phyloP scores from a whole-genome alignment of 2,797 vertebrate genomes.

The Characodon lateralis region DNA sequence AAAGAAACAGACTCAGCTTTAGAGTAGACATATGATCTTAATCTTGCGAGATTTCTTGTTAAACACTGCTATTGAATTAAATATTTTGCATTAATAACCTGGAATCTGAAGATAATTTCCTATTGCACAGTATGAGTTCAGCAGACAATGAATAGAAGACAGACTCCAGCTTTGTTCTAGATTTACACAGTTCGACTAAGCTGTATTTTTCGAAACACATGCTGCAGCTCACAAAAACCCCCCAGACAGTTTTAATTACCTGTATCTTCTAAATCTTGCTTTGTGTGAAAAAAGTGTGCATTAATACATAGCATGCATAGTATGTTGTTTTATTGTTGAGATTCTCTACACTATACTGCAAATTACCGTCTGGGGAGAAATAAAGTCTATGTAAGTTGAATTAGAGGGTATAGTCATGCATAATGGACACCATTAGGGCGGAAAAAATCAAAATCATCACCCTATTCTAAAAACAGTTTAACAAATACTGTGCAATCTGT shows the following conservation, averaged over 20 bases:
- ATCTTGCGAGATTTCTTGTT: background rate
- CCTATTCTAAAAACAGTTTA: background rate
- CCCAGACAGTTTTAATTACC: background rate
- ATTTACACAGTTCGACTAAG: background rate
- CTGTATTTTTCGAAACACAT: background rate
- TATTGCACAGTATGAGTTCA: background rate
- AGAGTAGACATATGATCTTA: background rate
- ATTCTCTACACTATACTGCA: constrained; percentile 1
- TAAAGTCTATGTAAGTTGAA: constrained; percentile 6
- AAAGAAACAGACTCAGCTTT: background rate
- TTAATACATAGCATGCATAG: background rate
- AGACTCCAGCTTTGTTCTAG: background rate
- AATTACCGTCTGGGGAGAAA: constrained; percentile 7
- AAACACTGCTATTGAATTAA: background rate
- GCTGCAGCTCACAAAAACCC: background rate
- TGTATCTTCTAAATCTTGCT: background rate
- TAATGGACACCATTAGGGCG: background rate
- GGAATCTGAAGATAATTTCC: background rate
- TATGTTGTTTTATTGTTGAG: background rate
- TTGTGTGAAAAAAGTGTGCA: background rate
- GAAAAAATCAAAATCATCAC: constrained; percentile 6
- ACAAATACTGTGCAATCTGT: background rate
- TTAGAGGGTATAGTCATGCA: background rate
- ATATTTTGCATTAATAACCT: background rate
- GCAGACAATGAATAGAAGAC: background rate